Conservation (phyloP, 2,797 vertebrate species). For the Gadopsis bispinosus region DNA sequence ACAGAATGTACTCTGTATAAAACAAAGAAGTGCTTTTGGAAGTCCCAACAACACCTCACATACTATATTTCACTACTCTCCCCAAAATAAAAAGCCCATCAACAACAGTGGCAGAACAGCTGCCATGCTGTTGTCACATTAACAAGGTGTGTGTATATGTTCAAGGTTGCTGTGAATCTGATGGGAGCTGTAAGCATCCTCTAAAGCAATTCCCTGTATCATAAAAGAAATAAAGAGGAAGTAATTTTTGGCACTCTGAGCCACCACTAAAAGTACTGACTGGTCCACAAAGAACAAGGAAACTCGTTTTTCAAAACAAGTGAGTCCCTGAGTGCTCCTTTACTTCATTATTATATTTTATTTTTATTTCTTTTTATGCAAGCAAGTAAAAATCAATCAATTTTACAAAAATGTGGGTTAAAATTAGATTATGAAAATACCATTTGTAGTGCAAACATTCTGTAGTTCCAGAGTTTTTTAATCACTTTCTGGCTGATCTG, state of each 20-base stretch:
- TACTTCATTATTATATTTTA: neutral
- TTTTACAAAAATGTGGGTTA: neutral
- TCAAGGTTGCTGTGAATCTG: slow-evolving; percentile 19
- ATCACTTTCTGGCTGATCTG: slow-evolving; percentile 2
- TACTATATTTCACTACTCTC: neutral
- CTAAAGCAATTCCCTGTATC: slow-evolving; percentile 31
- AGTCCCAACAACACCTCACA: neutral
- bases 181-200: slow-evolving; percentile 16
- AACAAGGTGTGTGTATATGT: slow-evolving; percentile 12
- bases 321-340: neutral
- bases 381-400: neutral
- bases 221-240: slow-evolving; percentile 48
- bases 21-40: neutral
- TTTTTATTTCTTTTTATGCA: slow-evolving; percentile 7
- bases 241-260: slow-evolving; percentile 13
- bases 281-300: slow-evolving; percentile 8
- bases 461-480: neutral
- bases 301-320: slow-evolving; percentile 7
- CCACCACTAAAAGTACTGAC: slow-evolving; percentile 3
- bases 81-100: slow-evolving; percentile 4
- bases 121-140: slow-evolving; percentile 28
- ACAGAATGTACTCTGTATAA: neutral
- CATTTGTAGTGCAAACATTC: neutral
- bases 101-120: slow-evolving; percentile 22
- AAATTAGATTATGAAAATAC: neutral